Base-by-base conservation (phyloP, 2,888 invertebrate genomes). In the Agonopterix subpropinquella region DNA sequence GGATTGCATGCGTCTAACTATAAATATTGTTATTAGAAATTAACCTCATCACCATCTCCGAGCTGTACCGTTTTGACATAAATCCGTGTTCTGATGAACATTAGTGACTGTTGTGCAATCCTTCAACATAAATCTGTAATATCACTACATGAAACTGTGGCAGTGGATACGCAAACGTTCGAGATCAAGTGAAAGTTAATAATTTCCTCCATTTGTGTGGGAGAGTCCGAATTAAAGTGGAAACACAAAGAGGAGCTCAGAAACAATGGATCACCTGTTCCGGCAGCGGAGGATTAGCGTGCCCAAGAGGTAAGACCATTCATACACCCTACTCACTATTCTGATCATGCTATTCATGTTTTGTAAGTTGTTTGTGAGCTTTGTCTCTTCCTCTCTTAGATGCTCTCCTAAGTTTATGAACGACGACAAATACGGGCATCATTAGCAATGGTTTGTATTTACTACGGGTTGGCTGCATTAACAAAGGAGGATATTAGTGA, bases 201-300 rank as follows among this genome's bases (percentile, higher is more conserved):
- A 74, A 76, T 78, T 77, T 75, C 64, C 72, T 64, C 59, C 58
- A 64, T 70, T 71, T 68, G 77, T 72, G 77, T 81, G 84, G 66
- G 77, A 78, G 68, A 72, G 69, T 72, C 70, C 73, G 70, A 68
- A 62, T 56, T 62, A 55, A 67, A 73, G 74, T 69, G 67, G 64
- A 64, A 70, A 75, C 73, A 75, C 73, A 72, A 71, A 73, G 70
- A 65, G 61, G 62, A 67, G 55, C 58, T 56, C 51, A 61, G 66
- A 73, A 64, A 86, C 80, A 86, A 89, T 81, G 86, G 84, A 85
- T 65, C 85, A 82, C 75, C 80, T 84, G 78, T 88, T 89, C 78
- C 85, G 85, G 65, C 88, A 81, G 64, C 76, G 89, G 61, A 80
- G 85, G 72, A 80, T 80, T 62, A 87, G 78, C 67, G 80, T 82